Conservation (phyloP, 2,113 vertebrate species). For the Ameiurus melas region DNA sequence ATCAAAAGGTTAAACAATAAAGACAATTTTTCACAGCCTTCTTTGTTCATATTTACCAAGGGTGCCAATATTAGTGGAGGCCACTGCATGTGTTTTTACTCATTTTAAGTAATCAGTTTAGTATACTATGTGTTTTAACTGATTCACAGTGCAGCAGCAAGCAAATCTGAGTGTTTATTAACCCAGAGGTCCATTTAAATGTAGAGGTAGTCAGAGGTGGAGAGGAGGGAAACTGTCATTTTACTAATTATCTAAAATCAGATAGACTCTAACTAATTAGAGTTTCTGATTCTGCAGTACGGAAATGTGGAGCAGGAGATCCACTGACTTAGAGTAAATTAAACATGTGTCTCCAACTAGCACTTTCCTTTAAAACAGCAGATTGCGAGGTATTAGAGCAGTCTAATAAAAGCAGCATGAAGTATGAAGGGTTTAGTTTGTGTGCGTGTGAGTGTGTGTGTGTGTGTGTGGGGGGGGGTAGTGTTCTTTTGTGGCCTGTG, state of each 20-base stretch:
- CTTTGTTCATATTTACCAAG: no score
- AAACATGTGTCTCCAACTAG: background rate
- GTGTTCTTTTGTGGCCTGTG: constrained; percentile 28
- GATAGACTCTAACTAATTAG: no score
- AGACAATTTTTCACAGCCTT: no score
- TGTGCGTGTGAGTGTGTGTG: background rate
- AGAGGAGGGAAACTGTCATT: constrained; percentile 17
- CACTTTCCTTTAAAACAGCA: background rate
- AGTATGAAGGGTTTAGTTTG: background rate
- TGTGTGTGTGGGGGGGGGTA: background rate
- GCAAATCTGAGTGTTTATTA: background rate
- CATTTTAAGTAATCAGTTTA: background rate
- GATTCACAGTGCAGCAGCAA: background rate
- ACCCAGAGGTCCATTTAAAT: background rate
- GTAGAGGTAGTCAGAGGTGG: background rate
- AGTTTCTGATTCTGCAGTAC: constrained; percentile 13
- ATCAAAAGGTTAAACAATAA: no score
- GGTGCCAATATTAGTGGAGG: no score
- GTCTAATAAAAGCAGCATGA: constrained; percentile 13
- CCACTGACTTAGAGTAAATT: background rate
- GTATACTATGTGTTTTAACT: background rate
- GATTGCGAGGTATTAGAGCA: background rate
- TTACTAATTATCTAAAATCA: constrained; percentile 14
- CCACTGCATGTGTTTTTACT: background rate
- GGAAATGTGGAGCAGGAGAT: constrained; percentile 8